These are phyloP conservation scores for Oophaga sylvatica DNA, from an alignment of 2,797 vertebrate species.

Conservation along the genomic window DNA sequence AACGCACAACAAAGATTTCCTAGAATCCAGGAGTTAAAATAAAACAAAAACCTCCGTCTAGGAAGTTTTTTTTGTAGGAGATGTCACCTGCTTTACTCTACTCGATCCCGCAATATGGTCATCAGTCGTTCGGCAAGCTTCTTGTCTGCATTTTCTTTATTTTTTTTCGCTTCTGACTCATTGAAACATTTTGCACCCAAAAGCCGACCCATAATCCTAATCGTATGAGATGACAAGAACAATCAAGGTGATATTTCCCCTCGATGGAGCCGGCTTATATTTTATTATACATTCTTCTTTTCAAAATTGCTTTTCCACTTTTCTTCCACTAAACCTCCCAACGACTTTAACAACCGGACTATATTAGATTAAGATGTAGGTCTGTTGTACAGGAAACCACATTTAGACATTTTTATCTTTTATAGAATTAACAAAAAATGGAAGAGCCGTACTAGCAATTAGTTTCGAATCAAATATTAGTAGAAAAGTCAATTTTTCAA, in stretches of 20 bases:
- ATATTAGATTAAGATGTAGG: constrained; percentile 65
- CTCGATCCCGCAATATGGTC: not conserved
- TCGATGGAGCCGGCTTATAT: constrained; percentile 73
- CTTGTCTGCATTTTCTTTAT: not conserved
- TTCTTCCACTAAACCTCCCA: constrained; percentile 65
- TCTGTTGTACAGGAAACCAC: constrained; percentile 50
- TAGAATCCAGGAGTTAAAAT: constrained; percentile 8
- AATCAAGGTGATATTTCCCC: constrained; percentile 40
- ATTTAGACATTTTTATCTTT: constrained; percentile 25
- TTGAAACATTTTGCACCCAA: not conserved
- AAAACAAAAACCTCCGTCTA: not conserved
- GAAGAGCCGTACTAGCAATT: constrained; percentile 16
- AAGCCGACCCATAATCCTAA: not conserved
- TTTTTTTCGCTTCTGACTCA: not conserved
- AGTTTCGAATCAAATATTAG: constrained; percentile 51
- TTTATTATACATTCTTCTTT: constrained; percentile 73
- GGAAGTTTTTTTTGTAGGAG: constrained; percentile 17
- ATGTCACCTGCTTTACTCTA: constrained; percentile 24
- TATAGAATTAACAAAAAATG: constrained; percentile 7
- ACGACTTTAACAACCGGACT: constrained; percentile 76
- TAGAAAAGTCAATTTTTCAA: constrained; percentile 1
- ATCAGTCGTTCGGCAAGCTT: not conserved
- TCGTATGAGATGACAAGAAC: constrained; percentile 29
- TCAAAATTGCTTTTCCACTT: constrained; percentile 71
- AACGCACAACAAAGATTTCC: constrained; percentile 40